A percentile compares a stretch with the other conserved stretches of the same genome.
Conservation (phyloP, 1,140 invertebrate species). For the Drosophila ironensis region DNA sequence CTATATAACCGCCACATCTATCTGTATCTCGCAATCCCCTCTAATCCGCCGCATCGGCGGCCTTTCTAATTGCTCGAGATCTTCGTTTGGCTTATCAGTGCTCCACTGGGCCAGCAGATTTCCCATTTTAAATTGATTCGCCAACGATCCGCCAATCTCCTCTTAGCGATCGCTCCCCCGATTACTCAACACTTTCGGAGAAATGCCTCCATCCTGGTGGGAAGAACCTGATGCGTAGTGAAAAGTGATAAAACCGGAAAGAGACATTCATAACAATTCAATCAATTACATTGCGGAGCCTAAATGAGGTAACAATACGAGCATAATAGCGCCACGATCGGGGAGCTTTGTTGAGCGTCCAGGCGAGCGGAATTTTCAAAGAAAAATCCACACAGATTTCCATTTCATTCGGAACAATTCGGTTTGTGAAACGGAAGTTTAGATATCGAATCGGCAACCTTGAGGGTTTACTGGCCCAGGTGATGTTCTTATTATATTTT, state of each 20-base stretch:
- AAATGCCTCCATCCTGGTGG: conserved; percentile 7
- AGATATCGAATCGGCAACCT: conserved; percentile 4
- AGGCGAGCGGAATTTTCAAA: conserved; percentile 1
- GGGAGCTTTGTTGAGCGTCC: neutral
- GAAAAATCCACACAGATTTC: conserved; percentile 7
- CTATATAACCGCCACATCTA: conserved; percentile 20
- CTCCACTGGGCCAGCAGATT: conserved; percentile 6
- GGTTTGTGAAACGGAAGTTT: conserved; percentile 9
- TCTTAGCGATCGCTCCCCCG: neutral
- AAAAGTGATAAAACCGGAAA: conserved; percentile 5
- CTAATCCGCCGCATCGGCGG: conserved; percentile 5
- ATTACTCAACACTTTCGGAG: conserved; percentile 2
- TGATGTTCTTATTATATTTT: conserved; percentile 13
- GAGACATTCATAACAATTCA: conserved; percentile 18
- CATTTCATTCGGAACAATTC: no score
- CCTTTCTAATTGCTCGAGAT: conserved; percentile 37
- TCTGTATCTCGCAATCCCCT: conserved; percentile 2
- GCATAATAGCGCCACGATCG: conserved; percentile 14
- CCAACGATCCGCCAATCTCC: neutral
- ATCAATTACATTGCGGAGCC: conserved; percentile 12
- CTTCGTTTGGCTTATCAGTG: conserved; percentile 23
- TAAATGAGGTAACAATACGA: conserved; percentile 2
- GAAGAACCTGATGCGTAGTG: neutral
- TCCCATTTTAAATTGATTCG: conserved; percentile 10
- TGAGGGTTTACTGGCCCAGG: conserved; percentile 18